Evolutionary conservation across 1,140 invertebrate genomes (phyloP).

Genomic region (Adelges cooleyi): DNA sequence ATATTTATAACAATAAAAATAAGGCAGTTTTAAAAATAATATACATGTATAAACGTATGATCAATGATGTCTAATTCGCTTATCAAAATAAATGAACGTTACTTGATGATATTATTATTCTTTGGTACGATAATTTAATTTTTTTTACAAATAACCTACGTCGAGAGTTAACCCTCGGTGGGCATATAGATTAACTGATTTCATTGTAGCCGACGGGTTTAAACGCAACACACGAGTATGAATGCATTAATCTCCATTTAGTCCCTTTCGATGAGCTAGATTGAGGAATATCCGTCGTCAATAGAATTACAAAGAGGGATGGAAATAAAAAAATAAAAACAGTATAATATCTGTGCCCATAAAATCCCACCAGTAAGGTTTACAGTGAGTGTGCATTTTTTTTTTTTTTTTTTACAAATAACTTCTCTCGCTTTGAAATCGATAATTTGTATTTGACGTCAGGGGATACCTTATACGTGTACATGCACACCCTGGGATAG

Average conservation of each 20-base stretch:
- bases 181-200: conserved; percentile 3
- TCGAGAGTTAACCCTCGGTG: background rate
- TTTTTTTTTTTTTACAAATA: conserved; percentile 10
- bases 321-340: background rate
- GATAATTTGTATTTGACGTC: conserved; percentile 28
- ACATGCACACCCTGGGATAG: conserved; percentile 13
- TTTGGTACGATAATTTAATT: no score
- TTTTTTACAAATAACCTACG: background rate
- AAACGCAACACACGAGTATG: background rate
- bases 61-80: conserved; percentile 1
- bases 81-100: conserved; percentile 15
- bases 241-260: conserved; percentile 25
- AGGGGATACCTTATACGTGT: background rate
- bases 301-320: background rate
- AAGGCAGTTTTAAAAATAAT: background rate
- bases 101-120: conserved; percentile 11
- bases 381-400: conserved; percentile 16
- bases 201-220: conserved; percentile 11
- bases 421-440: conserved; percentile 1
- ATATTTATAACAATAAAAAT: conserved; percentile 1
- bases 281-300: conserved; percentile 23
- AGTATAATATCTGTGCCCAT: conserved; percentile 8
- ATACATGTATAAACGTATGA: conserved; percentile 7
- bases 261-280: conserved; percentile 21
- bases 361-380: conserved; percentile 1